Evolutionary conservation across 1,140 invertebrate species (phyloP).

Genomic region (Leguminivora glycinivorella): DNA sequence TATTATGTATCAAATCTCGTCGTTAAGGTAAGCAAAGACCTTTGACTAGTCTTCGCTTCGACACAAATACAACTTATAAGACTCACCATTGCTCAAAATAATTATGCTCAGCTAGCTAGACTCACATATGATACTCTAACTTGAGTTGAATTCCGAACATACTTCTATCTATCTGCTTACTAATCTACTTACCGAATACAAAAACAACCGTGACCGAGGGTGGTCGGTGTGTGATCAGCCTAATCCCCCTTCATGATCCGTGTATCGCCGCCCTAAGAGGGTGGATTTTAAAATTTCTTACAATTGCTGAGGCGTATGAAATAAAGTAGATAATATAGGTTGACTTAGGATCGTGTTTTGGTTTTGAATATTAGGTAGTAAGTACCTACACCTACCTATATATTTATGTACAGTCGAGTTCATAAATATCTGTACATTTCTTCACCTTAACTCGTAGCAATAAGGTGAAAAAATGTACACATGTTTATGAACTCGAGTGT

Average conservation of each 20-base stretch:
- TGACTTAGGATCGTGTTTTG: not conserved
- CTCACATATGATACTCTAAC: not conserved
- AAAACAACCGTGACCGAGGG: constrained; percentile 12
- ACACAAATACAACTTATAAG: too few species aligned
- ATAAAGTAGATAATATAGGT: constrained; percentile 5
- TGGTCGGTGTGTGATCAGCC: constrained; percentile 19
- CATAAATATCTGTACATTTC: too few species aligned
- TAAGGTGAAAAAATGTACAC: too few species aligned
- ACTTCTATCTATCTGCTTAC: constrained; percentile 1
- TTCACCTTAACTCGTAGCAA: too few species aligned
- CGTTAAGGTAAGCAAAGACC: too few species aligned
- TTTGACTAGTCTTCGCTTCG: too few species aligned
- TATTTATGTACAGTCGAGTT: too few species aligned
- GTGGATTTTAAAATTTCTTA: constrained; percentile 13
- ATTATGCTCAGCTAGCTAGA: not conserved
- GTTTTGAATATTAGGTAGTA: not conserved
- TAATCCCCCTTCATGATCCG: constrained; percentile 18
- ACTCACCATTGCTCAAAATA: too few species aligned
- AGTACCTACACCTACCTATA: too few species aligned
- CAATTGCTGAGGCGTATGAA: not conserved
- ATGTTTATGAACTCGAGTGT: too few species aligned
- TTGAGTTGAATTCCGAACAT: not conserved
- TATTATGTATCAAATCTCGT: too few species aligned
- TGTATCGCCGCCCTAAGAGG: constrained; percentile 1
- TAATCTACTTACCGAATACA: constrained; percentile 10